phyloP scores from a whole-genome alignment of 2,113 vertebrate genomes.

The Peromyscus leucopus region DNA sequence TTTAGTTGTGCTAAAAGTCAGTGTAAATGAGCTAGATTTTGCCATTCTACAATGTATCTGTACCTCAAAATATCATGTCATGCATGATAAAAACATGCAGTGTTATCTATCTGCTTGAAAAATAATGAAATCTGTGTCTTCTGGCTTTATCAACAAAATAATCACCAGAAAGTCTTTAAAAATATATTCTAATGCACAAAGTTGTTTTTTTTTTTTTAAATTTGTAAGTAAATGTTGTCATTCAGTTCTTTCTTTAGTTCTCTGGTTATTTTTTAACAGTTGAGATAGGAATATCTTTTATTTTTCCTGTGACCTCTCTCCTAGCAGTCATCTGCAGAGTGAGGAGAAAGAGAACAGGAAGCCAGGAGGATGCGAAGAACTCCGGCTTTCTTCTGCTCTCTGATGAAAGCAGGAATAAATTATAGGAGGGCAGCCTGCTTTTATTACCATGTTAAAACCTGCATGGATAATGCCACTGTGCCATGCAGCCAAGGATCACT shows the following conservation, averaged over 20 bases:
- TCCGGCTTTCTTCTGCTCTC: not conserved
- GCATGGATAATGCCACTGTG: slow-evolving; percentile 59
- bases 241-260: not conserved
- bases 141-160: not conserved
- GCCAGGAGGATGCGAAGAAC: accelerated
- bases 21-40: not conserved
- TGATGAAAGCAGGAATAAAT: slow-evolving; percentile 23
- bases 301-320: not conserved
- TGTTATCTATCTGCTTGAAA: not conserved
- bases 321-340: not conserved
- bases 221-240: not conserved
- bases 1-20: not conserved
- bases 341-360: not conserved
- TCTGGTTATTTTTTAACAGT: not conserved
- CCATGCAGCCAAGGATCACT: slow-evolving; percentile 52
- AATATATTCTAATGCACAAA: not conserved
- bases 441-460: slow-evolving; percentile 63
- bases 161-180: not conserved
- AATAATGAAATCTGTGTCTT: not conserved
- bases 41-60: not conserved
- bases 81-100: not conserved
- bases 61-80: not conserved
- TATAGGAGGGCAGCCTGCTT: slow-evolving; percentile 1
- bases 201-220: not conserved
- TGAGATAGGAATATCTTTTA: not conserved